Evolutionary conservation across 2,113 vertebrate species (phyloP), one percentile per base, ranked within the genome.

Genomic region (Zingel zingel): DNA sequence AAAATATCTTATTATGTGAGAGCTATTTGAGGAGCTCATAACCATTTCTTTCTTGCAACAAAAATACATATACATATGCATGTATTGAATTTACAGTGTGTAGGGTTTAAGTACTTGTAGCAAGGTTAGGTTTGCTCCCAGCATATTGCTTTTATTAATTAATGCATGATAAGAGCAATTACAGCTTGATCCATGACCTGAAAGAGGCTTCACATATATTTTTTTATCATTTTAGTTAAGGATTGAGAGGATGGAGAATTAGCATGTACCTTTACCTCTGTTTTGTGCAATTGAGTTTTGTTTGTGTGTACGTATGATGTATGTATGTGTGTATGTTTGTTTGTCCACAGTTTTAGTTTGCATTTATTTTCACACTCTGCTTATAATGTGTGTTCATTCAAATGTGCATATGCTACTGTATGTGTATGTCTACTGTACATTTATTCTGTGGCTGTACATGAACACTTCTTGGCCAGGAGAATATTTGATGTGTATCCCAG

Each of bases 101-200:
- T 16, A 4, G 51, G 33, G 51, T 48, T 74, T 43, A 65, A 76
- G 65, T 11, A 14, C 21, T 14, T 10, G 57, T 7, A 25, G 58
- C 51, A 59, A 66, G 63, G 63, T 48, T 61, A 79, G 59, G 79
- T 91, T 89, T 81, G 77, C 70, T 83, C 51, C 72, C 74, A 84
- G 71, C 23, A 72, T 67, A 66, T 85, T 53, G 36, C 68, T 39
- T 87, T 82, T 82, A 67, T 89, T 79, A 79, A 90, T 74, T 62
- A 19, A 50, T 47, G 33, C 30, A 48, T 51, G 51, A 81, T 54
- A 12, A 68, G 25, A 18, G 16, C 36, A 82, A 64, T 14, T 65
- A 27, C 58, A 14, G 63, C 14, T 66, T 67, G 36, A 83, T 74
- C 58, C 64, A 25, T 62, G 65, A 74, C 76, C 64, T 18, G 45